Evolutionary conservation across 2,113 vertebrate genomes (phyloP), one percentile per base, ranked within the genome.

Genomic region (Ciconia boyciana): DNA sequence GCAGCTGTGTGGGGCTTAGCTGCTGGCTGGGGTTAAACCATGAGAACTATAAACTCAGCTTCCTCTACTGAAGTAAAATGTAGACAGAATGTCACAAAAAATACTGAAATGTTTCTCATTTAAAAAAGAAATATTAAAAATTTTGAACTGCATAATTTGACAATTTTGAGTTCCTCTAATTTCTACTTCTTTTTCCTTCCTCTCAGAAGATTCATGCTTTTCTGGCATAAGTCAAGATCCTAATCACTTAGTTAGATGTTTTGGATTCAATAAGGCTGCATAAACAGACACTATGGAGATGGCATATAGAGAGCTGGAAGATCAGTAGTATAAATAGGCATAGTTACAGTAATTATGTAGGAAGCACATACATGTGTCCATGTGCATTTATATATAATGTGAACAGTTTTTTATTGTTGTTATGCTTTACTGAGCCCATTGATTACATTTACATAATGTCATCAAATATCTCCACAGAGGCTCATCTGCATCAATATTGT

Each of bases 371-470:
- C 61, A 69, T 79, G 57, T 72, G 74, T 83, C 66, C 84, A 64
- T 72, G 57, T 69, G 61, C 3, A 0, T 87, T 96, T 93, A 89
- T 90, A 79, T 92, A 90, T 93, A 86, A 75, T 55, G n/a, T 62
- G 85, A 96, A 69, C 61, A 78, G 76, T 92, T 82, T 93, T 96
- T 96, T 97, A 74, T 89, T 87, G 68, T 89, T 94, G 91, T 65
- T 97, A 85, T 66, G 77, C 81, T 77, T 95, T 97, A 94, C 94
- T 26, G 70, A 96, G 81, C 34, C 51, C 58, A 91, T 94, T 95
- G 94, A 96, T 94, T 95, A 89, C 83, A 96, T 95, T 96, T 97
- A 62, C 93, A 93, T 95, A 94, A 95, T 96, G 77, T 79, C 93
- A 96, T 96, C 86, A 96, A 94, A 94, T 88, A 80, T 76, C 87